Evolutionary conservation across 35 echinoderm and acorn worm genomes (phyloP), one percentile per base, ranked within the genome.

Genomic region (Chiridota heheva): DNA sequence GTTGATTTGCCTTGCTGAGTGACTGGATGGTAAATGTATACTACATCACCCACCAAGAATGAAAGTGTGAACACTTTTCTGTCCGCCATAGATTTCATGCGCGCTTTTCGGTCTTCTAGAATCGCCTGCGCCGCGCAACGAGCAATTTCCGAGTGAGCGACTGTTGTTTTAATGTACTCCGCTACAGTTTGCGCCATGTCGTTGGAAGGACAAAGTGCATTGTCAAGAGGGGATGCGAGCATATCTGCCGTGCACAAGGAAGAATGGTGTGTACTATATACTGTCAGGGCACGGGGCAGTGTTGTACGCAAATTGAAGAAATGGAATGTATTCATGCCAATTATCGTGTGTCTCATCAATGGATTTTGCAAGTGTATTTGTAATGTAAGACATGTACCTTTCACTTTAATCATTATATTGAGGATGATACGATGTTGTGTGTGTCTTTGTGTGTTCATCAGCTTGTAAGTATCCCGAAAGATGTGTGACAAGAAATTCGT

Each of bases 361-460:
- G 8, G 72, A 58, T 55, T 84, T 84, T 7, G 67, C 26, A 25
- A 73, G 38, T 26, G 82, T 73, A 13, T 43, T 38, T 28, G 72
- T 31, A 40, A 84, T 84, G 51, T 58, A 70, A 2, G 44, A 72
- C 64, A 73, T 73, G 20, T 67, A 82, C 36, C 86, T 79, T 42
- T 89, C 86, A 37, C 63, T 82, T 42, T 89, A 69, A 20, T 73
- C 84, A 38, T 87, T 66, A 40, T 73, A 89, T 42, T 89, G 86
- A 0, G 78, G 86, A 36, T 88, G 86, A 28, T 88, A 88, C 16
- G 77, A n/a, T 1, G 56, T 41, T 17, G 77, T 82, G 36, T 73
- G 76, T 5, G 86, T 88, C 35, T 88, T 88, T 13, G 48, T 53
- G 76, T 89, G 5, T n/a, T 70, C 61, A 59, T 70, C 25, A 25